Percentiles rank a stretch among this genome's conserved stretches.
Evolutionary conservation across 2,888 invertebrate species (phyloP).

Genomic region (Dynastes grantii): DNA sequence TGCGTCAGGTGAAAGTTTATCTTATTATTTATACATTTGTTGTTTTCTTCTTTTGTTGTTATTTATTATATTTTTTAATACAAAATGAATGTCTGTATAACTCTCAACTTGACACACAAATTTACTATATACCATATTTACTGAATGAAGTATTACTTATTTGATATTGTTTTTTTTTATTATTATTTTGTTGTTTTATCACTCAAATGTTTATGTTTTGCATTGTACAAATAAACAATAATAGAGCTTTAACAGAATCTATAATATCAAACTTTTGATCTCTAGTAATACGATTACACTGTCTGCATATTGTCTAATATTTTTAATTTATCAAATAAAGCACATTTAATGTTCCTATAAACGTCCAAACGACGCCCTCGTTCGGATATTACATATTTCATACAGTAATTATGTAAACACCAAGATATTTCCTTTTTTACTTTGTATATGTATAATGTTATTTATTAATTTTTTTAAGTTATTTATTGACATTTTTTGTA

Average conservation of each 20-base stretch:
- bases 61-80: slow-evolving; percentile 29
- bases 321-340: slow-evolving; percentile 42
- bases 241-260: slow-evolving; percentile 29
- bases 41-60: slow-evolving; percentile 23
- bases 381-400: slow-evolving; percentile 49
- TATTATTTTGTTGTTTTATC: slow-evolving; percentile 27
- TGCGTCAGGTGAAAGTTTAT: slow-evolving; percentile 18
- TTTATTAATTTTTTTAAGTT: slow-evolving; percentile 54
- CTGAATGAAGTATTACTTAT: slow-evolving; percentile 44
- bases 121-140: slow-evolving; percentile 26
- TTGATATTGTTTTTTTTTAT: slow-evolving; percentile 39
- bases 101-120: slow-evolving; percentile 26
- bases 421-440: slow-evolving; percentile 53
- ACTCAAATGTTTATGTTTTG: slow-evolving; percentile 46
- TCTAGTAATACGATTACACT: slow-evolving; percentile 34
- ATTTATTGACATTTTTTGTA: slow-evolving; percentile 55
- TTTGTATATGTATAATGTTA: slow-evolving; percentile 53
- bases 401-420: slow-evolving; percentile 52
- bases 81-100: slow-evolving; percentile 23
- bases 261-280: slow-evolving; percentile 40
- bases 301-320: slow-evolving; percentile 28
- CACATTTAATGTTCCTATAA: slow-evolving; percentile 49
- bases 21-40: slow-evolving; percentile 24
- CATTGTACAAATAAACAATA: slow-evolving; percentile 41
- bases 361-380: slow-evolving; percentile 40